Conservation (phyloP, 2,113 vertebrate genomes). For the Smithornis capensis region DNA sequence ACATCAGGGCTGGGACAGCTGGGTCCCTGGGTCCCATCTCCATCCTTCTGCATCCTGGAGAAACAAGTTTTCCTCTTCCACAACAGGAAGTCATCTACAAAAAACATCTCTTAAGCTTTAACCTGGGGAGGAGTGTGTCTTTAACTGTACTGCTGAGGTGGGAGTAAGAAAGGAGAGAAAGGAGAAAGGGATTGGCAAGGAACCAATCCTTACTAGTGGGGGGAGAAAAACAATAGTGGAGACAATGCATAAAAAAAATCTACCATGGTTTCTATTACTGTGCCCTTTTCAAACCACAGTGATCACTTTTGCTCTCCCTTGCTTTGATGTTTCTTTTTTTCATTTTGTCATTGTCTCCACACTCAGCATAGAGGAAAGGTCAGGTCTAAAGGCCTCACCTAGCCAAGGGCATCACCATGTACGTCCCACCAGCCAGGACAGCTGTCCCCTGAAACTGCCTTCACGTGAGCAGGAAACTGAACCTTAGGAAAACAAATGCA, state of each 20-base stretch:
- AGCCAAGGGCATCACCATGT: fast-evolving
- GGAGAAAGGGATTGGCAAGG: neutral
- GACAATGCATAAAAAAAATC: fast-evolving
- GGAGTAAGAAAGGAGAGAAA: neutral
- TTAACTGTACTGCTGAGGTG: neutral
- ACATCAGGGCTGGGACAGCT: neutral
- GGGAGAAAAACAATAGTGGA: neutral
- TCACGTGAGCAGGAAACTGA: neutral
- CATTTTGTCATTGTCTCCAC: too few relatives aligned
- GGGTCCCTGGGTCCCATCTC: fast-evolving
- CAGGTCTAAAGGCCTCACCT: neutral
- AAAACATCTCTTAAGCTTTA: neutral
- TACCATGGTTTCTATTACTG: neutral
- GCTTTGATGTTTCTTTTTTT: neutral
- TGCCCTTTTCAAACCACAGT: neutral
- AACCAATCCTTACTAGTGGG: neutral
- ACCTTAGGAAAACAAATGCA: neutral
- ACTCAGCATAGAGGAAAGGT: neutral
- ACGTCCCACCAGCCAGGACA: neutral
- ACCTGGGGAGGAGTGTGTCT: neutral
- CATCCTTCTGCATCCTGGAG: neutral
- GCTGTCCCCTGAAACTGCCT: neutral
- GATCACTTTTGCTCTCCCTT: neutral
- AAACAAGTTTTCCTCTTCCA: neutral
- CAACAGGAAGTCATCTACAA: neutral